Conservation (phyloP, 2,888 invertebrate genomes). For the Aricia artaxerxes region DNA sequence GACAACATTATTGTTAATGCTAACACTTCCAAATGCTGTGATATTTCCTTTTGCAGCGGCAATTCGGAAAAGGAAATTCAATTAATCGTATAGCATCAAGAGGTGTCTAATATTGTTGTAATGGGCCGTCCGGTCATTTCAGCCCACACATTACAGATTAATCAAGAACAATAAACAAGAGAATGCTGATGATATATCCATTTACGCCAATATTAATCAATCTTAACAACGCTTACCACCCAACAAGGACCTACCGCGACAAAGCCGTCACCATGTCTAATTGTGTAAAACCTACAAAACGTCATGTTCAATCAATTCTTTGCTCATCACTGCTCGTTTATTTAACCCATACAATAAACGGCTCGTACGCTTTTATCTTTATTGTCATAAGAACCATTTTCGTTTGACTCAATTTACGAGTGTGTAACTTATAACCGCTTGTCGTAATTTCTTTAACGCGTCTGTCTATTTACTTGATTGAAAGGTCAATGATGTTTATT, state of each 20-base stretch:
- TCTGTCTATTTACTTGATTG: slow-evolving; percentile 19
- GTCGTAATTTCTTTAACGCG: slow-evolving; percentile 6
- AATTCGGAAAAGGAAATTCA: not conserved
- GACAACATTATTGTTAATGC: not conserved
- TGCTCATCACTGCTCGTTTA: slow-evolving; percentile 51
- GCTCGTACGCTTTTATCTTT: not conserved
- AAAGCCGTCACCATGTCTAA: slow-evolving; percentile 34
- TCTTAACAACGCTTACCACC: slow-evolving; percentile 13
- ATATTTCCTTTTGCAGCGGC: not conserved
- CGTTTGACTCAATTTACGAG: not conserved
- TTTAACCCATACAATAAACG: slow-evolving; percentile 30
- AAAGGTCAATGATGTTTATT: slow-evolving; percentile 26
- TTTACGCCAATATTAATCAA: slow-evolving; percentile 29
- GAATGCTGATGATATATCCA: slow-evolving; percentile 29
- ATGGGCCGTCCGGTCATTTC: slow-evolving; percentile 22
- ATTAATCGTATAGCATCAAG: not conserved
- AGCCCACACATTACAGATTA: slow-evolving; percentile 24
- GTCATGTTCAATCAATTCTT: slow-evolving; percentile 59
- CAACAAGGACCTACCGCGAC: slow-evolving; percentile 34
- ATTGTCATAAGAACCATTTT: not conserved
- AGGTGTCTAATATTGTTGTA: slow-evolving; percentile 20
- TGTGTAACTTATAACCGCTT: slow-evolving; percentile 17
- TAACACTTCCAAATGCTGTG: not conserved
- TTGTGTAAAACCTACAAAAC: slow-evolving; percentile 32
- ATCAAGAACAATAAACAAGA: slow-evolving; percentile 26